A percentile compares a stretch with the other conserved stretches of the same genome.
phyloP scores from a whole-genome alignment of 2,888 invertebrate species.

The Noctua janthe region DNA sequence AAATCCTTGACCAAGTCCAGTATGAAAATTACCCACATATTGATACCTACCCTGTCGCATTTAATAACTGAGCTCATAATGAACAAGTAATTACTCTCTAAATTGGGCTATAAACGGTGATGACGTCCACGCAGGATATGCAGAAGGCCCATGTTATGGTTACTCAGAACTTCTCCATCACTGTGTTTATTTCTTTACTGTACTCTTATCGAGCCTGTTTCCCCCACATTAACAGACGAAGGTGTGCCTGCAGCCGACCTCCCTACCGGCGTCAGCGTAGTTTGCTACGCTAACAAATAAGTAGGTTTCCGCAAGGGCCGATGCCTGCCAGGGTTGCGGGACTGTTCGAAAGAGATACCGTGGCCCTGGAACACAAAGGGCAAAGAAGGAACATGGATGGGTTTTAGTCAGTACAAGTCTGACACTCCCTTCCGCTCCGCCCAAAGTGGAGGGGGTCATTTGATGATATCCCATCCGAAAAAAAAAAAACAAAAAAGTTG shows the following conservation, averaged over 20 bases:
- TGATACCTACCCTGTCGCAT: constrained; percentile 44
- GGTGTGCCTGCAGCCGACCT: not conserved
- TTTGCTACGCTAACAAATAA: too few species aligned
- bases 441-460: too few species aligned
- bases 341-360: too few species aligned
- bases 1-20: constrained; percentile 26
- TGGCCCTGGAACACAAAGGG: too few species aligned
- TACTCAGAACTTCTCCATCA: not conserved
- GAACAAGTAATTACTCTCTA: constrained; percentile 67
- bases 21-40: constrained; percentile 38
- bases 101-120: constrained; percentile 66
- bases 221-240: not conserved
- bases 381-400: too few species aligned
- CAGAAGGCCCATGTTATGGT: constrained; percentile 30
- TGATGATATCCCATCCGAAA: too few species aligned
- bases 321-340: too few species aligned
- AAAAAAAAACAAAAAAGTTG: too few species aligned
- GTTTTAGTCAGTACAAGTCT: too few species aligned
- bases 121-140: not conserved
- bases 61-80: constrained; percentile 62
- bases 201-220: not conserved
- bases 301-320: too few species aligned
- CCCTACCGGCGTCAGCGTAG: too few species aligned
- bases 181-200: not conserved
- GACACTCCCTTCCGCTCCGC: too few species aligned